Conservation (phyloP, 2,113 vertebrate genomes). For the Globicephala melas region DNA sequence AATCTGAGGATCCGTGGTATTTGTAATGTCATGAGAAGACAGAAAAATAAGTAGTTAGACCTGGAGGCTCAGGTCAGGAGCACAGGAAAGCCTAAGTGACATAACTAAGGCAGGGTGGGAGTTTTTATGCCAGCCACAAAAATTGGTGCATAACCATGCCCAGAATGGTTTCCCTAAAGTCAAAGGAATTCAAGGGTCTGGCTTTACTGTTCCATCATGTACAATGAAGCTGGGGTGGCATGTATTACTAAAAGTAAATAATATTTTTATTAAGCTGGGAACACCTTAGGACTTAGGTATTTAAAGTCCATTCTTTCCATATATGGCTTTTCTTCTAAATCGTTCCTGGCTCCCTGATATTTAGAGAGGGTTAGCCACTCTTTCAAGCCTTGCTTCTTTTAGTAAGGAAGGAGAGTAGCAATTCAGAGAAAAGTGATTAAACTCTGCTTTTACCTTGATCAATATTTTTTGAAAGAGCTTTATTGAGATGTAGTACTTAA, state of each 20-base stretch:
- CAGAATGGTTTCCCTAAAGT: neutral
- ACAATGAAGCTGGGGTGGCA: neutral
- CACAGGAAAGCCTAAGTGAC: neutral
- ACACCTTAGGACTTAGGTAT: neutral
- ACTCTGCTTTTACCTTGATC: neutral
- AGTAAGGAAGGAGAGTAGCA: neutral
- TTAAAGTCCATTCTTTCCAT: neutral
- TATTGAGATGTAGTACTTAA: neutral
- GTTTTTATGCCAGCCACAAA: neutral
- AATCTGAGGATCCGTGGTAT: neutral
- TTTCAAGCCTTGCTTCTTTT: neutral
- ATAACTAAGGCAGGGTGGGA: neutral
- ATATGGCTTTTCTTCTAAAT: neutral
- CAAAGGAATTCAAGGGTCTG: neutral
- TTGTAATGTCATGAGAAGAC: conserved; percentile 17
- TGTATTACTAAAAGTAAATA: neutral
- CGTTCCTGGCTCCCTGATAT: neutral
- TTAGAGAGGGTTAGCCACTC: neutral
- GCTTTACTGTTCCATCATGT: neutral
- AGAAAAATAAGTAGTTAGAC: neutral
- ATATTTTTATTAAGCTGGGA: neutral
- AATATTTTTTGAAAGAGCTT: neutral
- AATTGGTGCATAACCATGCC: neutral
- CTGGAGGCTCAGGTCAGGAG: neutral
- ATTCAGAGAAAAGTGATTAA: neutral